These are phyloP conservation scores for Zele albiditarsus DNA, from an alignment of 2,888 invertebrate species.

Conservation along the genomic window DNA sequence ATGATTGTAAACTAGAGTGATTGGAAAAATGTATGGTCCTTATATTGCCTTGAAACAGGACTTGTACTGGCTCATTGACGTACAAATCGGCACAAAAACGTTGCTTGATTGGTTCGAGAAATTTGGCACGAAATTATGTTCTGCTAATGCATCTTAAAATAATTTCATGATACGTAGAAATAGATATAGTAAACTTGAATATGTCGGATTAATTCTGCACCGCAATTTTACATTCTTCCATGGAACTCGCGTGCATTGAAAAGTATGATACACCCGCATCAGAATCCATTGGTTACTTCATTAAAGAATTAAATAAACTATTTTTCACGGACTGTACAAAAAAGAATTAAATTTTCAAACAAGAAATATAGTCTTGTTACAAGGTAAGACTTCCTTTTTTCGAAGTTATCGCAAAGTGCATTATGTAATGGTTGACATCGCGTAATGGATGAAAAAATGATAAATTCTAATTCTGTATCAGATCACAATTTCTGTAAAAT, in stretches of 20 bases:
- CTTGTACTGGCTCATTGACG: neutral
- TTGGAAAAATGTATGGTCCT: neutral
- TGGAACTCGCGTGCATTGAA: too few relatives aligned
- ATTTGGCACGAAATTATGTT: conserved; percentile 2
- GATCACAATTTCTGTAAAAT: too few relatives aligned
- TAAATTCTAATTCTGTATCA: too few relatives aligned
- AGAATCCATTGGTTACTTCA: neutral
- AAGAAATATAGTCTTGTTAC: too few relatives aligned
- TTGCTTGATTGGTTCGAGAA: neutral
- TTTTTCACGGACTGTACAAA: too few relatives aligned
- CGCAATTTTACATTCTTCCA: neutral
- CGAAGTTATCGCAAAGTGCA: too few relatives aligned
- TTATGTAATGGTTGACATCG: too few relatives aligned
- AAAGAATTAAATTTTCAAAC: too few relatives aligned
- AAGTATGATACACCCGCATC: neutral
- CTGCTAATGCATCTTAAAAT: conserved; percentile 13
- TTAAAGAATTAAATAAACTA: too few relatives aligned
- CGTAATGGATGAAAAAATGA: too few relatives aligned
- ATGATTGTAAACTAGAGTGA: neutral
- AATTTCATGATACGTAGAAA: neutral
- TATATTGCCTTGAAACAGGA: neutral
- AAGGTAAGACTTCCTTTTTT: too few relatives aligned
- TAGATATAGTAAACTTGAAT: neutral
- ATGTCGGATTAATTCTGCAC: neutral
- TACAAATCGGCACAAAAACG: neutral